These are phyloP conservation scores for Sphaerodactylus townsendi DNA, from an alignment of 2,113 vertebrate genomes.

Conservation along the genomic window DNA sequence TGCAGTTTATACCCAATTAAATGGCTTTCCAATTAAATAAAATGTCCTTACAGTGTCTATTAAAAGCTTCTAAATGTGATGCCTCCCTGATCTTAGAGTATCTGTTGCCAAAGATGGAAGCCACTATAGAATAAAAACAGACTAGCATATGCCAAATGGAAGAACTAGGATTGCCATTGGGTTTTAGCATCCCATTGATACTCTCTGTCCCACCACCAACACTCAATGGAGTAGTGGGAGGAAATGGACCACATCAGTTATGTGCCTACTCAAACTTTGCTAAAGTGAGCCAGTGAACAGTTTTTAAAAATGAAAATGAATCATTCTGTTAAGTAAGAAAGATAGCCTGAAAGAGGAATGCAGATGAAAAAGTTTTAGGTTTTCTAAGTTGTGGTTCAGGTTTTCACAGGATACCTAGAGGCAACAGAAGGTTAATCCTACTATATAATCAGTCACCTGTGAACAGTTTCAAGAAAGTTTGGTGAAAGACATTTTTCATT, in stretches of 20 bases:
- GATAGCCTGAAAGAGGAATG: not conserved
- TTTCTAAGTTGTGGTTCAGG: constrained; percentile 22
- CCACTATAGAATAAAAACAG: not conserved
- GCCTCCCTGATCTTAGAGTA: no score
- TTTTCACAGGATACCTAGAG: constrained; percentile 14
- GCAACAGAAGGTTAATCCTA: constrained; percentile 2
- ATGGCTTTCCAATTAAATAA: no score
- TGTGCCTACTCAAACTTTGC: not conserved
- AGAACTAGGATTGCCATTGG: no score
- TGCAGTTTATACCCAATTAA: no score
- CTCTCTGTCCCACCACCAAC: no score
- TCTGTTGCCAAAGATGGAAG: no score
- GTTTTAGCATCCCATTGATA: no score
- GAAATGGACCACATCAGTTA: not conserved
- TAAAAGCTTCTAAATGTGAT: no score
- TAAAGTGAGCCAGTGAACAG: not conserved
- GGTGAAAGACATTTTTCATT: constrained; percentile 67
- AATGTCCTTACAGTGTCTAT: no score
- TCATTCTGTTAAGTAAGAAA: constrained; percentile 2
- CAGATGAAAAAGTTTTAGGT: not conserved
- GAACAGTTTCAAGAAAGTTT: constrained; percentile 50
- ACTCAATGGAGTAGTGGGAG: no score
- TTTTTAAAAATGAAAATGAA: not conserved
- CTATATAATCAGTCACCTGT: constrained; percentile 58
- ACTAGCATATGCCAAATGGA: no score